Evolutionary conservation across 2,113 vertebrate species (phyloP).

Genomic region (Polyodon spathula): DNA sequence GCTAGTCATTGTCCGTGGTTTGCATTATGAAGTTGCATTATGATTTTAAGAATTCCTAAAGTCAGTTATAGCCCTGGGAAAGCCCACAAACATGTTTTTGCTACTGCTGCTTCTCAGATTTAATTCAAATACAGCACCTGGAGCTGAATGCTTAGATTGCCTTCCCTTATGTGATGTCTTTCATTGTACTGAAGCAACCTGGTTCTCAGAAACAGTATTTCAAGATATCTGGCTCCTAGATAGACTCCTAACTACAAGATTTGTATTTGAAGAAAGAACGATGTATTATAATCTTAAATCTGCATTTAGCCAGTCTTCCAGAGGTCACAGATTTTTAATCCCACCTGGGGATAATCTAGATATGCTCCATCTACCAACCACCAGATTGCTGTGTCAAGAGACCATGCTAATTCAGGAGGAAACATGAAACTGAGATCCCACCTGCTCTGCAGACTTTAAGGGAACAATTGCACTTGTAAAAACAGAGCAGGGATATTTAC

Average conservation of each 20-base stretch:
- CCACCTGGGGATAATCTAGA: conserved; percentile 13
- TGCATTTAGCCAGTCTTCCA: conserved; percentile 14
- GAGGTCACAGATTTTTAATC: conserved; percentile 16
- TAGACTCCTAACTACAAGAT: conserved; percentile 12
- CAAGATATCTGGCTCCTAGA: conserved; percentile 8
- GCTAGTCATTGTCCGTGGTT: no score
- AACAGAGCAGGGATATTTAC: no score
- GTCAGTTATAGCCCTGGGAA: background rate
- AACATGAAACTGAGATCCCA: background rate
- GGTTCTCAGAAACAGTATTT: conserved; percentile 7
- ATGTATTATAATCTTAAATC: conserved; percentile 12
- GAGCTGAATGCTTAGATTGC: conserved; percentile 10
- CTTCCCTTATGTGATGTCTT: conserved; percentile 4
- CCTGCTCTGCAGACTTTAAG: background rate
- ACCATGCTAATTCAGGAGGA: background rate
- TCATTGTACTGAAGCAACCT: conserved; percentile 19
- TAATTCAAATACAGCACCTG: conserved; percentile 10
- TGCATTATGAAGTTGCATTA: no score
- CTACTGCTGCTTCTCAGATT: conserved; percentile 9
- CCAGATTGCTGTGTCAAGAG: conserved; percentile 6
- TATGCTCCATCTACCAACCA: conserved; percentile 1
- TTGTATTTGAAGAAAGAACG: conserved; percentile 11
- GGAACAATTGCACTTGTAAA: no score
- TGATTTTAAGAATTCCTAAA: background rate
- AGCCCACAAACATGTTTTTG: conserved; percentile 10